Percentiles rank a stretch among this genome's conserved stretches.
phyloP scores from a whole-genome alignment of 2,888 invertebrate genomes.

The Torymus aiolomorphi region DNA sequence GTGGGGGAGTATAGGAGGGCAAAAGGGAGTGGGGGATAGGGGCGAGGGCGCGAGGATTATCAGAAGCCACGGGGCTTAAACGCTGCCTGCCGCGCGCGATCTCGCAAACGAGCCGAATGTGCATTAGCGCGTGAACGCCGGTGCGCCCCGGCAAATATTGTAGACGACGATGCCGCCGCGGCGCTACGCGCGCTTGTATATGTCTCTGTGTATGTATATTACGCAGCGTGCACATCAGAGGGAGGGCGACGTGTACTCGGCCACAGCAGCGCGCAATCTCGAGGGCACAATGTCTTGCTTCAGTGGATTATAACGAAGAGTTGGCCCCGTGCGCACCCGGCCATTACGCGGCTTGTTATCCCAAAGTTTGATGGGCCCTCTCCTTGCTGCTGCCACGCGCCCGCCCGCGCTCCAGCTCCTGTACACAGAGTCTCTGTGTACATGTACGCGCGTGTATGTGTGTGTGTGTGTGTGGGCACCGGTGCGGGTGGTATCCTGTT shows the following conservation, averaged over 20 bases:
- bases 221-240: no score
- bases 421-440: background rate
- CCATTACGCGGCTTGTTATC: slow-evolving; percentile 53
- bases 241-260: no score
- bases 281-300: slow-evolving; percentile 51
- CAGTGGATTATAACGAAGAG: slow-evolving; percentile 64
- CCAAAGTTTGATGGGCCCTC: slow-evolving; percentile 57
- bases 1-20: no score
- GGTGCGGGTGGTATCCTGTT: no score
- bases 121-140: slow-evolving; percentile 26
- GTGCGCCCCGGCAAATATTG: slow-evolving; percentile 23
- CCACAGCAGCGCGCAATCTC: background rate
- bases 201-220: no score
- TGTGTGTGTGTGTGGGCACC: no score
- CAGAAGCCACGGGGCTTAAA: slow-evolving; percentile 25
- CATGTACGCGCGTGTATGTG: no score
- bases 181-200: no score
- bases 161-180: background rate
- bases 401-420: background rate
- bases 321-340: slow-evolving; percentile 4
- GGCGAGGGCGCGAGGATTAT: no score
- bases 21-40: no score
- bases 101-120: slow-evolving; percentile 37
- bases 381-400: no score
- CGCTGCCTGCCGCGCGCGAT: slow-evolving; percentile 4